Evolutionary conservation across 2,113 vertebrate species (phyloP), one percentile per base, ranked within the genome.

Genomic region (Tetraodon nigroviridis): DNA sequence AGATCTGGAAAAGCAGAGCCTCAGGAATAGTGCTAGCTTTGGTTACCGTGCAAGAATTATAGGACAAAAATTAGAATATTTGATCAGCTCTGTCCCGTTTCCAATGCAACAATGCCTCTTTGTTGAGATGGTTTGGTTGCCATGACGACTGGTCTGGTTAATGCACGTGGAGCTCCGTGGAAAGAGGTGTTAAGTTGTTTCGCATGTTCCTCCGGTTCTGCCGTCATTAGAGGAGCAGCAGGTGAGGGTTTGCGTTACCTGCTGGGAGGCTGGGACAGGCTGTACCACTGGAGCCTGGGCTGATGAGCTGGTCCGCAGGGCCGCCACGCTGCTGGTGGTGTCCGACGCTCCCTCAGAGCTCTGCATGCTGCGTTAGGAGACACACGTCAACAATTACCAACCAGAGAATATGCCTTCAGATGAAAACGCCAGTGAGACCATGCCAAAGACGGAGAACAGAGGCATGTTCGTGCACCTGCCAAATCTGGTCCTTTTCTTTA

Each of bases 261-360:
- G 96, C 69, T 96, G 96, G 0, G 96, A 97, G 0, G 94, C 91
- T 18, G 97, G 94, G 57, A 96, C 94, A 0, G 94, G 90, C 84
- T 96, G 96, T 64, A 95, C 93, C 20, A 94, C 94, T 0, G 94
- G 93, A 0, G 93, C 93, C 69, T 92, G 94, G 56, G 93, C 88
- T 3, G 94, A 85, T 1, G 93, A 91, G 3, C 95, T 90, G 0
- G 94, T 84, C 64, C 92, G 90, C 83, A 97, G 84, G 0, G 93
- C 40, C 17, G 86, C 83, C 83, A 95, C 93, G 0, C 93, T 91
- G 57, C 93, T 83, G 1, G 94, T 85, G 3, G 93, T 78, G 57
- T 96, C 94, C 16, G 94, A 91, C 71, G 90, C 92, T 51, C 88
- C 90, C 85, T 99, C 94, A 0, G 97, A 88, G 80, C 89, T 94